Percentiles rank a stretch among this genome's conserved stretches.
Evolutionary conservation across 30 jellyfish, hydroid and myxozoan species (phyloP).

Genomic region (Aurelia sp.): DNA sequence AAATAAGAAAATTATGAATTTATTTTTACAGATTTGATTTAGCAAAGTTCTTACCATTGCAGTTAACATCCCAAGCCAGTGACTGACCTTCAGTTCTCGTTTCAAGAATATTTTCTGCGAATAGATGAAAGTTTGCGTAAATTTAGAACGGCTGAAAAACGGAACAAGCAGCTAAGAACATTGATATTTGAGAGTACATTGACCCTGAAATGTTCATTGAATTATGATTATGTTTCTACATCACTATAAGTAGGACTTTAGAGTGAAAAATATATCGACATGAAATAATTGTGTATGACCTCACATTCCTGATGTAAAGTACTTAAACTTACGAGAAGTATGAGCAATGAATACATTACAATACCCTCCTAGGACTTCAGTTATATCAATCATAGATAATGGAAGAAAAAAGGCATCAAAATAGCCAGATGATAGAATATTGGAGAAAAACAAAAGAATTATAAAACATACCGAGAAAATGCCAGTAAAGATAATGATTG

Average conservation of each 20-base stretch:
- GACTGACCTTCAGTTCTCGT: constrained; percentile 55
- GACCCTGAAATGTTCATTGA: not conserved
- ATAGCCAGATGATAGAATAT: not conserved
- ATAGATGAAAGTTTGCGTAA: not conserved
- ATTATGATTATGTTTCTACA: not conserved
- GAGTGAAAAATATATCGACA: too few species aligned
- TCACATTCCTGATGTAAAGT: too few species aligned
- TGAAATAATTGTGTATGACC: too few species aligned
- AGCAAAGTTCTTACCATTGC: constrained; percentile 66
- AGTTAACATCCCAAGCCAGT: constrained; percentile 82
- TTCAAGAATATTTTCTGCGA: constrained; percentile 74
- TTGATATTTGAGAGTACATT: not conserved
- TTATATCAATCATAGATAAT: too few species aligned
- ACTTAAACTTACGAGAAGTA: too few species aligned
- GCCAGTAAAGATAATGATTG: constrained; percentile 87
- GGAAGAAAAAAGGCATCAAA: too few species aligned
- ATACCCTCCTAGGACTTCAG: too few species aligned
- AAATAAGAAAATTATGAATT: too few species aligned
- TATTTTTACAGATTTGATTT: too few species aligned
- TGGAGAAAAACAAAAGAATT: not conserved
- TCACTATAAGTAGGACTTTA: too few species aligned
- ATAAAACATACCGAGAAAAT: constrained; percentile 60
- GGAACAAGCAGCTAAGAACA: not conserved
- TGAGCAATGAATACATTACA: too few species aligned
- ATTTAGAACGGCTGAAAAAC: too few species aligned